Base-by-base conservation (phyloP, 2,113 vertebrate genomes). In the Pseudorectes ferrugineus region DNA sequence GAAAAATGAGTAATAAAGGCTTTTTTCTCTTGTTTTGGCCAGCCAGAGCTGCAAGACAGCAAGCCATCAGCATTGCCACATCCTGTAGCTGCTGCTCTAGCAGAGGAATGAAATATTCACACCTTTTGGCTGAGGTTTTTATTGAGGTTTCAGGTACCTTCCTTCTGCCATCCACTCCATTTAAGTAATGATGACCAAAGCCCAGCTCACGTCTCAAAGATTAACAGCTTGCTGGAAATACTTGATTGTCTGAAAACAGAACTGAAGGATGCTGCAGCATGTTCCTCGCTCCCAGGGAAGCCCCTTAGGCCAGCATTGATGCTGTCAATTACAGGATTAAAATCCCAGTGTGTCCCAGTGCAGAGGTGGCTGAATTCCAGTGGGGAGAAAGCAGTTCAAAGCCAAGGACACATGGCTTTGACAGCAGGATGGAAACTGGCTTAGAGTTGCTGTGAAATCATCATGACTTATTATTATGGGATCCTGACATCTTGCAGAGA, bases 161-260 rank as follows among this genome's bases (percentile, higher is more conserved):
- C 70, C 67, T 93, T 70, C 68, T 93, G 93, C 93, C 87, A 87
- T 89, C 72, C 54, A 15, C 63, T 83, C 62, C 83, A 83, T 83
- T 96, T 89, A 92, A 88, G 82, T 85, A 92, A 91, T 59, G 86
- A 88, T 55, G 58, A 51, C 80, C 81, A 46, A 85, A 82, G 46
- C 77, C 54, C 58, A 71, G 67, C 38, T 57, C 52, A 10, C 51
- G 89, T 83, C 54, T 87, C 52, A 20, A 45, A 78, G 59, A 91
- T 79, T 52, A 79, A 70, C 62, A 83, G n/a, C 87, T 88, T 81
- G 61, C 87, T 75, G 78, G 51, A 74, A 88, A 48, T 85, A 62
- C 46, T 80, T 77, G 85, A 74, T 73, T 85, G 67, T 45, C 93
- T 82, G 75, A 55, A 88, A 80, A 35, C 43, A 79, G 51, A 95